phyloP scores from a whole-genome alignment of 2,797 vertebrate species.

The Ctenopoma multispine region DNA sequence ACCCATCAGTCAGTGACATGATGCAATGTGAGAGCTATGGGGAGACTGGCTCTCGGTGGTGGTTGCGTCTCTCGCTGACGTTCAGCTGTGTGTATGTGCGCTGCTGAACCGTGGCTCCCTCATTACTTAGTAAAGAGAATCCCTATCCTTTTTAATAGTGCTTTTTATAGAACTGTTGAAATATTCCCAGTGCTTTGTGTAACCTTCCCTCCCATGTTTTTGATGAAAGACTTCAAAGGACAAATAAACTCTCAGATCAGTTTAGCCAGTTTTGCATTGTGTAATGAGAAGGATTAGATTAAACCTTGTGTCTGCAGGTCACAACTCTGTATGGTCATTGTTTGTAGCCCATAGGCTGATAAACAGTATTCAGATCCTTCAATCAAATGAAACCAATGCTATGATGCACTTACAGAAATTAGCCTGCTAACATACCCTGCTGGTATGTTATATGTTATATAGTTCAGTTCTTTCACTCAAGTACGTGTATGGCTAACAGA shows the following conservation, averaged over 20 bases:
- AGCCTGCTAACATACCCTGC: too few relatives aligned
- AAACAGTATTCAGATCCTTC: too few relatives aligned
- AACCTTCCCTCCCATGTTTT: constrained; percentile 14
- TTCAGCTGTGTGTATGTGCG: constrained; percentile 57
- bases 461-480: not conserved
- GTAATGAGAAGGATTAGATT: too few relatives aligned
- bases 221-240: constrained; percentile 44
- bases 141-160: constrained; percentile 64
- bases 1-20: constrained; percentile 78
- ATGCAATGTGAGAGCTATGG: constrained; percentile 79
- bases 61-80: constrained; percentile 52
- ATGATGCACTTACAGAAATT: too few relatives aligned
- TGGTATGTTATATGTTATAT: not conserved
- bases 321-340: not conserved
- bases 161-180: constrained; percentile 71
- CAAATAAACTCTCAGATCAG: constrained; percentile 21
- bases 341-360: too few relatives aligned
- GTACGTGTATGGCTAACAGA: not conserved
- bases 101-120: constrained; percentile 70
- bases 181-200: constrained; percentile 58
- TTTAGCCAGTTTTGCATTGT: not conserved
- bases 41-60: constrained; percentile 51
- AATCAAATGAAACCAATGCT: too few relatives aligned
- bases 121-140: constrained; percentile 77
- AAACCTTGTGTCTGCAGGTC: not conserved